Percentiles rank a stretch among this genome's conserved stretches.
phyloP scores from a whole-genome alignment of 2,888 invertebrate species.

The Punctoribates punctum region DNA sequence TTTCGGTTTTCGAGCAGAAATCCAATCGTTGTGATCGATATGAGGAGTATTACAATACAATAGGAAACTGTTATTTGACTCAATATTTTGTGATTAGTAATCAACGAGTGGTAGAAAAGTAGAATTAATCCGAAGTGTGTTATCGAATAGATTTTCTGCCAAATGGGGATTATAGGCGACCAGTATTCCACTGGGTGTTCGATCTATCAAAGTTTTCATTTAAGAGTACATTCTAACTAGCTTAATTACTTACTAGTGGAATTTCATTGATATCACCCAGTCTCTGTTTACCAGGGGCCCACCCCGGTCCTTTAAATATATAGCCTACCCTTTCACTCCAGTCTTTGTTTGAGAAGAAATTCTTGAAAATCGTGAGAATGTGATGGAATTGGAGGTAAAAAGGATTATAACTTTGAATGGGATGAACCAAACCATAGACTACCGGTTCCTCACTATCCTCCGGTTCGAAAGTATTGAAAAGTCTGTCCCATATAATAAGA shows the following conservation, averaged over 20 bases:
- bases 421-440: slow-evolving; percentile 77
- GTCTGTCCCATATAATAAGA: slow-evolving; percentile 80
- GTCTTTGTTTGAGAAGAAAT: slow-evolving; percentile 59
- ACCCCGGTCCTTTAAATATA: slow-evolving; percentile 79
- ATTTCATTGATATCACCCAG: slow-evolving; percentile 72
- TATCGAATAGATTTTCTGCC: slow-evolving; percentile 42
- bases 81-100: slow-evolving; percentile 19
- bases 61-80: slow-evolving; percentile 37
- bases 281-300: slow-evolving; percentile 73
- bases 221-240: not conserved
- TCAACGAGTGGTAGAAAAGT: slow-evolving; percentile 44
- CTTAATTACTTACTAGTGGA: slow-evolving; percentile 61
- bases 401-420: slow-evolving; percentile 74
- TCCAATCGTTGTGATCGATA: slow-evolving; percentile 44
- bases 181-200: slow-evolving; percentile 42
- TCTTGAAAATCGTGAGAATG: slow-evolving; percentile 63
- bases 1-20: slow-evolving; percentile 43
- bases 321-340: slow-evolving; percentile 64
- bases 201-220: slow-evolving; percentile 25
- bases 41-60: slow-evolving; percentile 39
- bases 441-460: slow-evolving; percentile 67
- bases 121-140: slow-evolving; percentile 42
- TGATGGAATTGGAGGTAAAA: slow-evolving; percentile 67
- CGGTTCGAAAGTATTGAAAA: slow-evolving; percentile 76
- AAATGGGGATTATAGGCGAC: slow-evolving; percentile 39